Percentiles rank a stretch among this genome's conserved stretches.
phyloP scores from a whole-genome alignment of 2,888 invertebrate species.

The Acanthopleura granulata region DNA sequence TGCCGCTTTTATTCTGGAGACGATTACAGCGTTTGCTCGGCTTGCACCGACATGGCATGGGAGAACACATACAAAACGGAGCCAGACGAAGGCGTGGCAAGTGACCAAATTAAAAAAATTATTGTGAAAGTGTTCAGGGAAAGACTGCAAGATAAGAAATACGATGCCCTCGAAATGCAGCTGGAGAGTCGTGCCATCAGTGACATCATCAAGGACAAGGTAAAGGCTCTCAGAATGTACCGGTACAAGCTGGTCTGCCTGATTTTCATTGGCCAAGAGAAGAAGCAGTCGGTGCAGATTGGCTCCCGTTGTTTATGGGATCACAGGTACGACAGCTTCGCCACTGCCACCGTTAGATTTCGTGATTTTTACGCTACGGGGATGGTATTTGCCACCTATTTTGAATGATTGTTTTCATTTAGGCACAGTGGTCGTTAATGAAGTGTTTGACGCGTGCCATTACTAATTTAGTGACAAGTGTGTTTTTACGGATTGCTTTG shows the following conservation, averaged over 20 bases:
- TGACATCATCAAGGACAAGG: slow-evolving; percentile 53
- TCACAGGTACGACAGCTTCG: slow-evolving; percentile 50
- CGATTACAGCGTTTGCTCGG: background rate
- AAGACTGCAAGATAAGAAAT: slow-evolving; percentile 45
- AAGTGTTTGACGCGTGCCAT: too few relatives aligned
- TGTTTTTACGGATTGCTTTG: too few relatives aligned
- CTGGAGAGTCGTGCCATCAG: slow-evolving; percentile 48
- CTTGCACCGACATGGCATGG: slow-evolving; percentile 33
- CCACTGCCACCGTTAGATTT: slow-evolving; percentile 42
- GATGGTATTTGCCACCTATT: slow-evolving; percentile 55
- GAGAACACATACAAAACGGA: slow-evolving; percentile 59
- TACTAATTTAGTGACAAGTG: too few relatives aligned
- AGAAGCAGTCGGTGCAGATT: slow-evolving; percentile 49
- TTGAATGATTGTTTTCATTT: slow-evolving; percentile 35
- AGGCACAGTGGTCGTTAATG: too few relatives aligned
- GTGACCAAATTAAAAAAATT: slow-evolving; percentile 38
- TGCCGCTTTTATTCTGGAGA: background rate
- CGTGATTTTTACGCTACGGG: slow-evolving; percentile 52
- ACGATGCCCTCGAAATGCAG: slow-evolving; percentile 43
- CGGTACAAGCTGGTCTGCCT: slow-evolving; percentile 54
- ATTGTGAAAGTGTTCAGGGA: slow-evolving; percentile 47
- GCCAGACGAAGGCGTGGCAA: slow-evolving; percentile 46
- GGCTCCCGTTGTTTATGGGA: slow-evolving; percentile 59
- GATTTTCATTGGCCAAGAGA: slow-evolving; percentile 50
- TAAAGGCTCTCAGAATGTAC: slow-evolving; percentile 46